A percentile compares a stretch with the other conserved stretches of the same genome.
These are phyloP conservation scores for Chaetodon auriga DNA, from an alignment of 2,113 vertebrate genomes.

Conservation along the genomic window DNA sequence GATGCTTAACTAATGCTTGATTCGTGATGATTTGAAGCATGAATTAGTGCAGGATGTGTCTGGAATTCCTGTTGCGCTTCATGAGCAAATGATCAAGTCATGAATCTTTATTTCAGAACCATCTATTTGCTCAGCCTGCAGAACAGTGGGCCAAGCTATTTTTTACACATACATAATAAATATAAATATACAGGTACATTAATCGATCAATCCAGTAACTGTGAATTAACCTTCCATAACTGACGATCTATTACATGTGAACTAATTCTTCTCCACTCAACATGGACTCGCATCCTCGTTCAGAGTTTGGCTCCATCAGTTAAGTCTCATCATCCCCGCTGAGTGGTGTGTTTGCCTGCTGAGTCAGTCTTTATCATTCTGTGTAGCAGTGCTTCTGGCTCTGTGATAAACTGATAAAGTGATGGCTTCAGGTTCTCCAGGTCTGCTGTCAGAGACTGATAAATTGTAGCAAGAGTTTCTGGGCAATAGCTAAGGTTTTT, in stretches of 20 bases:
- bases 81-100: too few species aligned
- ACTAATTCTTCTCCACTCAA: neutral
- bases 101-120: too few species aligned
- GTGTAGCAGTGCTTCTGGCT: conserved; percentile 5
- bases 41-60: too few species aligned
- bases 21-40: too few species aligned
- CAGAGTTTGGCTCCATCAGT: neutral
- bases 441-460: conserved; percentile 26
- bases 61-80: too few species aligned
- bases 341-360: conserved; percentile 23
- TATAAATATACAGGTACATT: too few species aligned
- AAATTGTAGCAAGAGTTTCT: neutral
- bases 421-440: conserved; percentile 15
- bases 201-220: too few species aligned
- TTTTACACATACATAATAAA: too few species aligned
- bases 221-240: too few species aligned
- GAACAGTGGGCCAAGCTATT: too few species aligned
- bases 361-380: conserved; percentile 35
- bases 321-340: conserved; percentile 4
- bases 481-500: neutral
- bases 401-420: conserved; percentile 26
- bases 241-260: too few species aligned
- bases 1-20: neutral
- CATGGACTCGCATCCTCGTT: neutral
- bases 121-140: too few species aligned